Conservation (phyloP, 2,888 invertebrate genomes). For the Thysanoteuthis rhombus region DNA sequence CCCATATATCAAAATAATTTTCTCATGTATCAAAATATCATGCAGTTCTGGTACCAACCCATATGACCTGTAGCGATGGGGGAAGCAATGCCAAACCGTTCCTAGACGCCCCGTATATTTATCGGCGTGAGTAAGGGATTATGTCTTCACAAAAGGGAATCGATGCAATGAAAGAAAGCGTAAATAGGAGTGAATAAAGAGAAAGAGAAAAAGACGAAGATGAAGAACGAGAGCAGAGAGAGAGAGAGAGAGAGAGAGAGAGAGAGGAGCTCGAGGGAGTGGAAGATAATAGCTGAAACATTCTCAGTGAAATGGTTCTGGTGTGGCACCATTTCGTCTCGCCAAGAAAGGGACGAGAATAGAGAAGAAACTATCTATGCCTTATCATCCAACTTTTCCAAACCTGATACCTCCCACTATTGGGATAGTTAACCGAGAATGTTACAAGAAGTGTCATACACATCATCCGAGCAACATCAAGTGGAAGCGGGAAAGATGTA, state of each 20-base stretch:
- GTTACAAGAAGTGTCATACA: not conserved
- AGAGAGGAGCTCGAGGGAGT: not conserved
- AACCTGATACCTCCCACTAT: not conserved
- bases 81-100: not conserved
- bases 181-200: not conserved
- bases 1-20: too few relatives aligned
- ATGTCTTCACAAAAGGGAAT: not conserved
- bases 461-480: not conserved
- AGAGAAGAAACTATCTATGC: not conserved
- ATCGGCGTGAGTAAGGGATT: not conserved
- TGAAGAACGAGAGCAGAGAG: not conserved
- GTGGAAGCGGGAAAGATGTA: not conserved
- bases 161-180: not conserved
- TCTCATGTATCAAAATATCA: not conserved
- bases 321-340: not conserved
- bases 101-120: not conserved
- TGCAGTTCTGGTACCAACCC: not conserved
- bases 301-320: not conserved
- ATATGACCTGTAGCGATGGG: not conserved
- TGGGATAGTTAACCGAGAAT: not conserved
- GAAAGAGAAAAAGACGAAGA: not conserved
- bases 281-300: not conserved
- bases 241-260: not conserved
- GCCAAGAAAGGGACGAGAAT: not conserved
- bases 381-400: not conserved